These are phyloP conservation scores for Puma concolor DNA, from an alignment of 2,113 vertebrate genomes.

Conservation along the genomic window DNA sequence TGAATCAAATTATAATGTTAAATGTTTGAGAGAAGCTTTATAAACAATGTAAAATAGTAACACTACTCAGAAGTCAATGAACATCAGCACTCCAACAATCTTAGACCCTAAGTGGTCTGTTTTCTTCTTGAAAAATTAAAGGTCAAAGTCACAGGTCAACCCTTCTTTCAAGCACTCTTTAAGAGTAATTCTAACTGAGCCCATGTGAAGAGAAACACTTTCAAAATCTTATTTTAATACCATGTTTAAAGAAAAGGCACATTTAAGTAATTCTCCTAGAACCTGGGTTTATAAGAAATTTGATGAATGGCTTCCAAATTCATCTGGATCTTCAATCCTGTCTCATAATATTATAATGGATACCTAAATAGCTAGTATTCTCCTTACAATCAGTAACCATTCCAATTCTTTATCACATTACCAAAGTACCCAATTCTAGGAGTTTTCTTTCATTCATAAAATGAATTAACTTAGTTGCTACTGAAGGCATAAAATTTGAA, in stretches of 20 bases:
- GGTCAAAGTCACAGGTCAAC: not conserved
- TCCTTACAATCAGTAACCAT: not conserved
- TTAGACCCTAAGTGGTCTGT: not conserved
- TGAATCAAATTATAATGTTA: not conserved
- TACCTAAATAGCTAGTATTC: not conserved
- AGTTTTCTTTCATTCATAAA: not conserved
- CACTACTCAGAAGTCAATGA: not conserved
- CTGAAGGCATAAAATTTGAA: not conserved
- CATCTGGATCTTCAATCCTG: not conserved
- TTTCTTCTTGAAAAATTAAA: constrained; percentile 9
- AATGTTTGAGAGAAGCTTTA: not conserved
- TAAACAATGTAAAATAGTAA: not conserved
- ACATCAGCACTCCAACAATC: not conserved
- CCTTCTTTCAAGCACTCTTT: not conserved
- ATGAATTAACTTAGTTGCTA: not conserved
- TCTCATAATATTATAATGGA: not conserved
- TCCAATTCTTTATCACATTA: not conserved
- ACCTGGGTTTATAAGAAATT: not conserved
- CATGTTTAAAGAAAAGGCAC: not conserved
- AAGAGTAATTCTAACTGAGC: not conserved
- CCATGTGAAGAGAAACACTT: not conserved
- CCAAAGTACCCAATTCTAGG: not conserved
- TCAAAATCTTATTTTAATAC: not conserved
- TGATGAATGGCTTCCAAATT: not conserved
- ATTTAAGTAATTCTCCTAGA: not conserved